These are phyloP conservation scores for Hyperoplus immaculatus DNA, from an alignment of 2,797 vertebrate genomes.

Conservation along the genomic window DNA sequence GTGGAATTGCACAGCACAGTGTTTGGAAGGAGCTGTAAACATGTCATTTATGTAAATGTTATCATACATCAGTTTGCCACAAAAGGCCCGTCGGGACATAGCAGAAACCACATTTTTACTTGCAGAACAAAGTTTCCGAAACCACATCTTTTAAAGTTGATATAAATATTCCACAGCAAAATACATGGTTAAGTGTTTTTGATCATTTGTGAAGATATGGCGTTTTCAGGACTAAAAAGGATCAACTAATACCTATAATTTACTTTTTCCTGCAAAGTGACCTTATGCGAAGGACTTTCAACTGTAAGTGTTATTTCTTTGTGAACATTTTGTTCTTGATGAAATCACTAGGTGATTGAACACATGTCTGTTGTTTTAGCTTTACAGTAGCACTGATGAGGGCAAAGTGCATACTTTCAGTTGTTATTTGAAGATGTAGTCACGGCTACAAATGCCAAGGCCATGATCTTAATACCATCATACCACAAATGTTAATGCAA, in stretches of 20 bases:
- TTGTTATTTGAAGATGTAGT: neutral
- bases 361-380: neutral
- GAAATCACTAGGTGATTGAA: neutral
- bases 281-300: neutral
- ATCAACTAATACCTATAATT: neutral
- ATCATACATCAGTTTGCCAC: constrained; percentile 14
- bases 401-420: neutral
- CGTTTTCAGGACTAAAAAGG: neutral
- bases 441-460: neutral
- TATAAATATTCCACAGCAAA: neutral
- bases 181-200: neutral
- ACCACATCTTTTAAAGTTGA: neutral
- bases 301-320: neutral
- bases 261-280: neutral
- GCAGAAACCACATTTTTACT: neutral
- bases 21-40: constrained; percentile 30
- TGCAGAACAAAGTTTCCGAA: constrained; percentile 4
- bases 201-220: neutral
- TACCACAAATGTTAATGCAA: neutral
- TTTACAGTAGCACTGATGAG: neutral
- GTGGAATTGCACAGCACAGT: neutral
- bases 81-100: neutral
- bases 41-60: constrained; percentile 28
- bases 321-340: neutral
- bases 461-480: neutral